Conservation (phyloP, 2,113 vertebrate genomes). For the Myanophis thanlyinensis region DNA sequence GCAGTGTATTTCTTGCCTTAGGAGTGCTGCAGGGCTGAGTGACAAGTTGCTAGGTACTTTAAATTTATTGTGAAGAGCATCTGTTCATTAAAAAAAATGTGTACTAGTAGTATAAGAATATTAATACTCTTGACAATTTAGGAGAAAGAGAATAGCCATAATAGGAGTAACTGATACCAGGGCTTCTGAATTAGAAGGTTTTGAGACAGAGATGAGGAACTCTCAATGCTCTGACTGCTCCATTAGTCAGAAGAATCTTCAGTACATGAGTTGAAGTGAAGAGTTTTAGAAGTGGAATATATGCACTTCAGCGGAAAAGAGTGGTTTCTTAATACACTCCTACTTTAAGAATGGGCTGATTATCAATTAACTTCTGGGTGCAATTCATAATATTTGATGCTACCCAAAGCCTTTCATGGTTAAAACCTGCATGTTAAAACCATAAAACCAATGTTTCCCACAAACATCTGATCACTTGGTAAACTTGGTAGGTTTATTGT, state of each 20-base stretch:
- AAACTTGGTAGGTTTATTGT: neutral
- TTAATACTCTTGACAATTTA: neutral
- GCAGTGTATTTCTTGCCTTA: neutral
- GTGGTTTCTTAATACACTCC: neutral
- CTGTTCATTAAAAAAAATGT: neutral
- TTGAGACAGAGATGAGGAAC: neutral
- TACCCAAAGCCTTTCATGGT: neutral
- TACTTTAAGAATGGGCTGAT: neutral
- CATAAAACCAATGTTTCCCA: neutral
- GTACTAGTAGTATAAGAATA: neutral
- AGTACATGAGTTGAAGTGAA: neutral
- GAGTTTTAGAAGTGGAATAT: neutral
- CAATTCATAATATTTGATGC: neutral
- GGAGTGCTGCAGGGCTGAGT: neutral
- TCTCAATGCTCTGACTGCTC: neutral
- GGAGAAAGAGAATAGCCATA: neutral
- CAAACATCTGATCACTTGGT: neutral
- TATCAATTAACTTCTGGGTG: neutral
- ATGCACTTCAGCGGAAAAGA: neutral
- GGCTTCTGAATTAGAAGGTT: neutral
- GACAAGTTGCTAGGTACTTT: neutral
- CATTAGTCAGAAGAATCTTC: neutral
- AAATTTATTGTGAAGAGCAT: neutral
- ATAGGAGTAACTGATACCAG: neutral
- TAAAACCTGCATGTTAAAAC: neutral